These are phyloP conservation scores for Coluber constrictor DNA, from an alignment of 2,797 vertebrate species.

Conservation along the genomic window DNA sequence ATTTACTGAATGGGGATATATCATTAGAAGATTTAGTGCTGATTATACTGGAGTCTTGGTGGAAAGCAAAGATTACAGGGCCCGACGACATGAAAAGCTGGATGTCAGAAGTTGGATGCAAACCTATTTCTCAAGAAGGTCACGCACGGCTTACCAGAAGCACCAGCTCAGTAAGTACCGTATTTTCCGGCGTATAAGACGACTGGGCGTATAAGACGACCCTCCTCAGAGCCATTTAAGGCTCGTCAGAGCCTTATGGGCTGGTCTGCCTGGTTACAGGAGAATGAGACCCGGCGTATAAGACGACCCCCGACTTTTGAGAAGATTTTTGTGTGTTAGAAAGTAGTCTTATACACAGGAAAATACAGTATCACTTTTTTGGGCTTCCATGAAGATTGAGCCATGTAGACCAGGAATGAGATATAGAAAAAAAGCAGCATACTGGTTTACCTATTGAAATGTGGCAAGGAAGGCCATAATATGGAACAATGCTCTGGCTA, in stretches of 20 bases:
- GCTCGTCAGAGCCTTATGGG: too few species aligned
- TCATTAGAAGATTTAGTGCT: conserved; percentile 43
- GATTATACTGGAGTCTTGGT: background rate
- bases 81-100: background rate
- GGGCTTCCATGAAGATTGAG: background rate
- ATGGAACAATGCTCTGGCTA: too few species aligned
- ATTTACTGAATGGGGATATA: conserved; percentile 37
- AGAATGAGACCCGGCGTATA: too few species aligned
- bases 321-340: too few species aligned
- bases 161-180: background rate
- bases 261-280: too few species aligned
- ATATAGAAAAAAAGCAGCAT: background rate
- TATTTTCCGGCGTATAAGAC: too few species aligned
- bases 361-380: background rate
- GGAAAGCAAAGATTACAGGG: conserved; percentile 34
- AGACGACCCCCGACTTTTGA: too few species aligned
- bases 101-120: background rate
- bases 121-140: background rate
- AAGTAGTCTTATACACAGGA: too few species aligned
- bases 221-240: too few species aligned
- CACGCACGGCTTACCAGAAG: accelerated
- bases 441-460: background rate
- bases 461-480: too few species aligned
- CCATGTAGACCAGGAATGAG: background rate
- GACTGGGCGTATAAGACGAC: too few species aligned